Evolutionary conservation across 2,888 invertebrate genomes (phyloP).

Genomic region (Morpho helenor): DNA sequence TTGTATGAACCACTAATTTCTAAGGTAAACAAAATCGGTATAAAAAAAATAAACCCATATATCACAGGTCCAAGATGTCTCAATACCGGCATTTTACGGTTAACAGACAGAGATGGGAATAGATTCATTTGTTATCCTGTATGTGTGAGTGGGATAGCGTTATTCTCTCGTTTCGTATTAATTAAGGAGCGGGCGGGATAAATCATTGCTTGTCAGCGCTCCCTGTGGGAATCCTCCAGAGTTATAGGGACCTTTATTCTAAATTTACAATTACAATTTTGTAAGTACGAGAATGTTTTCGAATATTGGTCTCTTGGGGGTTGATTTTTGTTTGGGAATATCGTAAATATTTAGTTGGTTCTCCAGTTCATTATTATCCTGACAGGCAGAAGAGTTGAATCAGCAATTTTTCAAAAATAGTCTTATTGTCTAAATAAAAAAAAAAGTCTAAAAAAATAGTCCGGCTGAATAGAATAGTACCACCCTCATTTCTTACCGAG

Average conservation of each 20-base stretch:
- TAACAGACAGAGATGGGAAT: conserved; percentile 40
- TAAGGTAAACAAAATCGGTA: conserved; percentile 75
- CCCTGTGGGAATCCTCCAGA: conserved; percentile 76
- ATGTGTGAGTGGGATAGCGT: conserved; percentile 46
- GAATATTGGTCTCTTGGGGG: conserved; percentile 54
- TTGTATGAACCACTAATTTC: conserved; percentile 65
- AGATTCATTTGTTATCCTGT: conserved; percentile 20
- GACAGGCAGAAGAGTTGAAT: too few relatives aligned
- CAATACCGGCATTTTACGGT: conserved; percentile 60
- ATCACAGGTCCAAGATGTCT: conserved; percentile 69
- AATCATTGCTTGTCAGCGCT: conserved; percentile 75
- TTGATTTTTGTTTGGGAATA: conserved; percentile 27
- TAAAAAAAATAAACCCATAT: conserved; percentile 60
- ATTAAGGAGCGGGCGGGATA: conserved; percentile 70
- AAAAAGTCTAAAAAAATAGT: too few relatives aligned
- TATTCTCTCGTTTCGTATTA: conserved; percentile 55
- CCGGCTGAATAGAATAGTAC: too few relatives aligned
- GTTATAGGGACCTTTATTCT: conserved; percentile 76
- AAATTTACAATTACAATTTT: conserved; percentile 77
- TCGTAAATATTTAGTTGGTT: conserved; percentile 18
- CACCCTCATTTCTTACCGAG: too few relatives aligned
- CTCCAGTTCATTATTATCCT: background rate
- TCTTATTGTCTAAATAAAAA: too few relatives aligned
- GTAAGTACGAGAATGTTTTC: conserved; percentile 68
- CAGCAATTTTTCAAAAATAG: too few relatives aligned